Conservation (phyloP, 1,140 invertebrate species). For the Hormaphis cornu region DNA sequence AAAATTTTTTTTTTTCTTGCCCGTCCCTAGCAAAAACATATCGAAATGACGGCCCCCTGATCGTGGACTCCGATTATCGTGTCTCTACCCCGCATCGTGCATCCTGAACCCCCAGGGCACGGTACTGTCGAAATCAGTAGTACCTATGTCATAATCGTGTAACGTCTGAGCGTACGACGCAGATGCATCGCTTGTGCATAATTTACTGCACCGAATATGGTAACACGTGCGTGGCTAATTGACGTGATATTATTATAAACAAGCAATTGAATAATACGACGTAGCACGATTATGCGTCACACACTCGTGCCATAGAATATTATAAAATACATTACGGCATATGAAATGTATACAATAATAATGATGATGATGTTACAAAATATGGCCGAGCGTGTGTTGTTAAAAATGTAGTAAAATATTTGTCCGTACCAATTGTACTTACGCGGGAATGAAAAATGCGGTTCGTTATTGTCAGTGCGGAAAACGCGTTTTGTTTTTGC, state of each 20-base stretch:
- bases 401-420: too few species aligned
- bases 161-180: background rate
- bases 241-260: constrained; percentile 7
- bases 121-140: background rate
- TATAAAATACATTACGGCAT: background rate
- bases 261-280: background rate
- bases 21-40: too few species aligned
- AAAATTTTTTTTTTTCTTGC: too few species aligned
- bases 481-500: too few species aligned
- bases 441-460: too few species aligned
- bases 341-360: too few species aligned
- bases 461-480: too few species aligned
- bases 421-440: too few species aligned
- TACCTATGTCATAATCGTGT: background rate
- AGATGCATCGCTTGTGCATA: background rate
- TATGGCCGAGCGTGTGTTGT: too few species aligned
- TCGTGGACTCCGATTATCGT: background rate
- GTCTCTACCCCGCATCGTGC: background rate
- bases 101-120: background rate
- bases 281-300: background rate
- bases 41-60: background rate
- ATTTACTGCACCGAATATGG: background rate
- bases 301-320: background rate
- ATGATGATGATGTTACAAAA: too few species aligned
- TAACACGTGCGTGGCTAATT: constrained; percentile 26